Evolutionary conservation across 2,888 invertebrate species (phyloP).

Genomic region (Callinectes sapidus): DNA sequence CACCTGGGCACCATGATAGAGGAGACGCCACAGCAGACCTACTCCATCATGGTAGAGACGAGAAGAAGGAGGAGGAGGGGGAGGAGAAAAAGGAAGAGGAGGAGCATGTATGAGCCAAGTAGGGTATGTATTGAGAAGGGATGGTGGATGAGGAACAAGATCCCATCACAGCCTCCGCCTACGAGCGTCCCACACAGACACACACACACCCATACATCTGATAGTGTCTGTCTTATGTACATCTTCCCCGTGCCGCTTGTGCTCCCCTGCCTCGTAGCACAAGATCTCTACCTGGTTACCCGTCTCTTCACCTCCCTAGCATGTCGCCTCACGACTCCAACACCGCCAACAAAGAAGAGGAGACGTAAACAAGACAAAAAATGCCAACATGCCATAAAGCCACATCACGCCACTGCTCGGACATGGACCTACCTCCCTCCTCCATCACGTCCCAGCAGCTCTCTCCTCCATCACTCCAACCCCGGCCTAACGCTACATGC

Average conservation of each 20-base stretch:
- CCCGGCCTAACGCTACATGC: neutral
- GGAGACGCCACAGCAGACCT: neutral
- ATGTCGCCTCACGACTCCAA: neutral
- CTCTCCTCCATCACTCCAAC: neutral
- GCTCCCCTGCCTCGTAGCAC: neutral
- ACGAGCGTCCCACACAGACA: neutral
- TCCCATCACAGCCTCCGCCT: neutral
- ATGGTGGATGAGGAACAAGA: neutral
- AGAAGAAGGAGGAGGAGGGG: slow-evolving; percentile 18
- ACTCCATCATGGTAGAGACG: slow-evolving; percentile 7
- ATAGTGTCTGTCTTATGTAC: neutral
- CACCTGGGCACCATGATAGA: neutral
- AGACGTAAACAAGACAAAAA: neutral
- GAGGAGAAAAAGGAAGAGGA: neutral
- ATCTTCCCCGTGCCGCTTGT: neutral
- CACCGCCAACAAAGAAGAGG: neutral
- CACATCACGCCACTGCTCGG: slow-evolving; percentile 11
- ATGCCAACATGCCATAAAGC: slow-evolving; percentile 8
- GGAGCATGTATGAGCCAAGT: neutral
- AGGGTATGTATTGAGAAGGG: neutral
- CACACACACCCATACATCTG: neutral
- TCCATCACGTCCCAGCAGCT: neutral
- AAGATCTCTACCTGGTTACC: neutral
- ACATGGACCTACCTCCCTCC: neutral
- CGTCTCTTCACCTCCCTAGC: neutral